Base-by-base conservation (phyloP, 1,140 invertebrate species). In the Drosophila pseudoobscura region DNA sequence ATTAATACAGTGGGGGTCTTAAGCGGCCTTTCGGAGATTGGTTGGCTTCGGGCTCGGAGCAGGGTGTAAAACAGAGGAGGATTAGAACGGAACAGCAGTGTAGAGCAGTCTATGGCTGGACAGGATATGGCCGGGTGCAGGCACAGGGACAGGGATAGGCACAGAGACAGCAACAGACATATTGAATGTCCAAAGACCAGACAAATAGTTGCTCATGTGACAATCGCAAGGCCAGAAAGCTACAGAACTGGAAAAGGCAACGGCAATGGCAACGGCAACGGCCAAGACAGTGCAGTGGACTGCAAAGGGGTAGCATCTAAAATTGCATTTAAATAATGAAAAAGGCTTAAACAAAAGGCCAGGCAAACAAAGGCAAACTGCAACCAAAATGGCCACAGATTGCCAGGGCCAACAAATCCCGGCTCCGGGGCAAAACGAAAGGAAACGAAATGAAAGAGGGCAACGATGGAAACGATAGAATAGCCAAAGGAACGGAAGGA, bases 271-370 rank as follows among this genome's bases (percentile, higher is more conserved):
- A 17, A 24, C 5, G 15, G 11, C 9, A n/a, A 49, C 20, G 11
- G 51, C 3, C 17, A 9, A 5, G 43, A 6, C 29, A 5, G 20
- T 15, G 29, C 9, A 26, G 15, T 8, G 2, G 31, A 43, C 24
- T 13, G 24, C 31, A 35, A 35, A 56, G 47, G 39, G 52, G 31
- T 29, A 75, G 57, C 73, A 75, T 71, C 66, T 70, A 76, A 61
- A 83, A 82, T 82, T 82, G 78, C 78, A 82, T 83, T 82, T 82
- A 83, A 82, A 82, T 83, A 82, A 82, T 82, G 79, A 60, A 73
- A 72, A 82, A 74, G 69, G 56, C 58, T 73, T 52, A 69, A 54
- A 74, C 74, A 82, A 82, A 69, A 70, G 63, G 59, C 52, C 13
- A 46, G 56, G 54, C 57, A 65, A 76, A 74, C 71, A 76, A 75